Conservation (phyloP, 2,888 invertebrate genomes). For the Eutolmus rufibarbis region DNA sequence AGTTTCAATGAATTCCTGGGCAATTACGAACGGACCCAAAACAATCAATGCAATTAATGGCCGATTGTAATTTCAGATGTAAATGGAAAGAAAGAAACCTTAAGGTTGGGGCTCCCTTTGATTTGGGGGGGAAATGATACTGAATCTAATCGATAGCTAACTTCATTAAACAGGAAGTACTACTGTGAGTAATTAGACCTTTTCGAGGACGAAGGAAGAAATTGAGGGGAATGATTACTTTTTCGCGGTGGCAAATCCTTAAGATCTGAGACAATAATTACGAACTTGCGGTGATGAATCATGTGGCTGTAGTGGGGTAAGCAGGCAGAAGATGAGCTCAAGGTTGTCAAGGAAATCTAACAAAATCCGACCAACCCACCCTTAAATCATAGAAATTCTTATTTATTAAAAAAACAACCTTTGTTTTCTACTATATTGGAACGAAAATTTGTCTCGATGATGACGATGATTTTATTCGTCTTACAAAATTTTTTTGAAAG, state of each 20-base stretch:
- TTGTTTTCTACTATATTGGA: too few relatives aligned
- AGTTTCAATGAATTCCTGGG: background rate
- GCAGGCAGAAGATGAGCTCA: background rate
- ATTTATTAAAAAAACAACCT: too few relatives aligned
- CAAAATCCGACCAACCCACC: background rate
- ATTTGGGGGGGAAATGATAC: background rate
- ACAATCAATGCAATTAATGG: constrained; percentile 11
- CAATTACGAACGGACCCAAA: background rate
- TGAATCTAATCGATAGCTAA: background rate
- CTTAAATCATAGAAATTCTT: too few relatives aligned
- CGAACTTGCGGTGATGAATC: background rate
- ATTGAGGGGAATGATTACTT: background rate
- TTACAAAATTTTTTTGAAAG: too few relatives aligned
- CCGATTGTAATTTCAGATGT: background rate
- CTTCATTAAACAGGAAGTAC: background rate
- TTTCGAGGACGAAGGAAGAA: background rate
- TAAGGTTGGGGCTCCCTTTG: background rate
- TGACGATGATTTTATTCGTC: too few relatives aligned
- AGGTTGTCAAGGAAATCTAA: background rate
- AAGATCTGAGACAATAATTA: background rate
- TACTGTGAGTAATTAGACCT: background rate
- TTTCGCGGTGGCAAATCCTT: background rate
- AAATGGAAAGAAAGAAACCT: background rate
- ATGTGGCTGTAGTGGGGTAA: background rate
- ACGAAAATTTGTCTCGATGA: too few relatives aligned